Conservation (phyloP, 92 coral and sea anemone species). For the Umimayanthus chanpuru region DNA sequence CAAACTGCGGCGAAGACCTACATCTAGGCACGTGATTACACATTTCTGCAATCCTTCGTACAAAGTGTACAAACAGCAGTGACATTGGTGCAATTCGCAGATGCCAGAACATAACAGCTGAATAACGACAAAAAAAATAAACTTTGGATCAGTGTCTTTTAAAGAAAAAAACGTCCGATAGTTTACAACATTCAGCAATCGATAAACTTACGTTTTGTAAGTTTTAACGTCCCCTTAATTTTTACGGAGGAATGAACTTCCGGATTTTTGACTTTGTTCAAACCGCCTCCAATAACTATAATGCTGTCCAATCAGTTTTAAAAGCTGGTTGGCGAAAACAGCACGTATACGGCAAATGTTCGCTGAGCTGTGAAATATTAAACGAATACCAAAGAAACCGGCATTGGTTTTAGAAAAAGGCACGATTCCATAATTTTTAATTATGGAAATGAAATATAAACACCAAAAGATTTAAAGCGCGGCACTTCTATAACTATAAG, state of each 20-base stretch:
- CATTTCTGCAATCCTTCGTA: neutral
- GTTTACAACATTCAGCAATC: neutral
- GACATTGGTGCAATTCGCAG: neutral
- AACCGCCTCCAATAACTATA: no score
- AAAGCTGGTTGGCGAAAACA: no score
- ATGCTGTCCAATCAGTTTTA: no score
- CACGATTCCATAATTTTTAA: no score
- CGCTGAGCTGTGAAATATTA: no score
- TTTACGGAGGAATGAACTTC: neutral
- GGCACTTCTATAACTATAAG: no score
- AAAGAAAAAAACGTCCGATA: neutral
- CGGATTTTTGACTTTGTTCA: neutral
- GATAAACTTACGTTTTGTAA: neutral
- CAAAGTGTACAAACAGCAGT: neutral
- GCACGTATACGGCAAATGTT: no score
- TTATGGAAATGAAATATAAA: no score
- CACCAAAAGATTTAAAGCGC: no score
- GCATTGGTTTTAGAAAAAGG: no score
- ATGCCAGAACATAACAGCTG: neutral
- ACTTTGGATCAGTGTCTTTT: neutral
- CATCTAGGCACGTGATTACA: neutral
- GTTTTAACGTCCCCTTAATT: neutral
- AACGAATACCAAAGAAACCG: no score
- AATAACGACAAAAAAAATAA: no score
- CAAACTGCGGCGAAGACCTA: neutral